Evolutionary conservation across 2,888 invertebrate genomes (phyloP).

Genomic region (Troides aeacus): DNA sequence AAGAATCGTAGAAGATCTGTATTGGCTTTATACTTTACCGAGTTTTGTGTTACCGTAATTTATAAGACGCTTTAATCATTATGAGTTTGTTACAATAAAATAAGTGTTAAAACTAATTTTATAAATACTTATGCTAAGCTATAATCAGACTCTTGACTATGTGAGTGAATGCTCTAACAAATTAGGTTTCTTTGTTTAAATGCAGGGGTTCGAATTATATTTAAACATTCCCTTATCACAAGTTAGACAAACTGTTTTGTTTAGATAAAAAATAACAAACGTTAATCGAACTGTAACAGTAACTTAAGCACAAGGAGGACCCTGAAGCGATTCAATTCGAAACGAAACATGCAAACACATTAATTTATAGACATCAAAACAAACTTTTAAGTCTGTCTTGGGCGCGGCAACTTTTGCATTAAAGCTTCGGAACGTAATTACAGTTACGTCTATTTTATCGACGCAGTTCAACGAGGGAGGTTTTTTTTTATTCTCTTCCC

Average conservation of each 20-base stretch:
- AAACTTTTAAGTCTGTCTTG: slow-evolving; percentile 68
- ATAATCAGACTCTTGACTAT: no score
- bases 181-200: no score
- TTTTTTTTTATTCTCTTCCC: slow-evolving; percentile 42
- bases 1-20: slow-evolving; percentile 71
- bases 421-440: slow-evolving; percentile 64
- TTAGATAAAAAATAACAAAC: no score
- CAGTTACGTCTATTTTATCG: slow-evolving; percentile 59
- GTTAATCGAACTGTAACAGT: no score
- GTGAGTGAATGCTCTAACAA: no score
- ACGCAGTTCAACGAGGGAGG: slow-evolving; percentile 46
- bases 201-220: no score
- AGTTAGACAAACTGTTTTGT: no score
- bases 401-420: slow-evolving; percentile 70
- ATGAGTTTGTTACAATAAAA: no score
- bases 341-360: slow-evolving; percentile 70
- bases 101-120: no score
- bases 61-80: slow-evolving; percentile 9
- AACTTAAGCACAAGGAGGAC: no score
- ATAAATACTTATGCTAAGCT: no score
- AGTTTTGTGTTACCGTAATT: slow-evolving; percentile 14
- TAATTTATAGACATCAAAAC: slow-evolving; percentile 71
- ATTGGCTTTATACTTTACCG: slow-evolving; percentile 55
- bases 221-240: no score
- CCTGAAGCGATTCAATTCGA: slow-evolving; percentile 44